A percentile compares a stretch with the other conserved stretches of the same genome.
These are phyloP conservation scores for Pygoscelis adeliae DNA, from an alignment of 2,113 vertebrate genomes.

Conservation along the genomic window DNA sequence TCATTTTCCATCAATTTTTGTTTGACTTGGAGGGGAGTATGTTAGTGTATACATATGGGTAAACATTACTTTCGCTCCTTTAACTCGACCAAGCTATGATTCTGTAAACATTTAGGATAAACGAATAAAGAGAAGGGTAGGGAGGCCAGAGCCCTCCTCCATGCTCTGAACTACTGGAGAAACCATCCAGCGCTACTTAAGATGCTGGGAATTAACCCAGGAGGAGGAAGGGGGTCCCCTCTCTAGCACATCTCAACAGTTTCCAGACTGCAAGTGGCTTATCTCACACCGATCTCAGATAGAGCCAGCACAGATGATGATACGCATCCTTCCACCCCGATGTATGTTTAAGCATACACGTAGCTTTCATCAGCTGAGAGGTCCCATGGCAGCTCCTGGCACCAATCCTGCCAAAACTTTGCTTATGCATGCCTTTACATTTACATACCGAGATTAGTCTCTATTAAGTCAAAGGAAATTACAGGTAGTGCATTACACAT, in stretches of 20 bases:
- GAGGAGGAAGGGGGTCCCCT: background rate
- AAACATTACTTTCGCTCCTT: background rate
- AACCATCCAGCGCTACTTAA: background rate
- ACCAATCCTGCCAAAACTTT: background rate
- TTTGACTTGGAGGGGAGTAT: background rate
- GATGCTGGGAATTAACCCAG: background rate
- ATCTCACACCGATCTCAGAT: background rate
- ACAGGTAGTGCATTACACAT: background rate
- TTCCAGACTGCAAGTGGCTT: background rate
- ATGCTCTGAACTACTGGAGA: background rate
- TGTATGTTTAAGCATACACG: background rate
- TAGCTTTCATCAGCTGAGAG: background rate
- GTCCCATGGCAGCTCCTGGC: background rate
- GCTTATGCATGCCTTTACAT: background rate
- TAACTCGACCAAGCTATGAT: background rate
- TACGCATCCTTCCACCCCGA: background rate
- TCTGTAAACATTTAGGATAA: background rate
- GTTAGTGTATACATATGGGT: accelerated
- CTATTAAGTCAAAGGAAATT: background rate
- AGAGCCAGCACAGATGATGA: background rate
- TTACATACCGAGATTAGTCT: background rate
- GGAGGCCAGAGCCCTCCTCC: background rate
- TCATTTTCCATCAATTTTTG: background rate
- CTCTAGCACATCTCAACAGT: background rate
- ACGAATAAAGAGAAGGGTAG: background rate